Evolutionary conservation across 2,888 invertebrate genomes (phyloP).

Genomic region (Himalopsyche japonica): DNA sequence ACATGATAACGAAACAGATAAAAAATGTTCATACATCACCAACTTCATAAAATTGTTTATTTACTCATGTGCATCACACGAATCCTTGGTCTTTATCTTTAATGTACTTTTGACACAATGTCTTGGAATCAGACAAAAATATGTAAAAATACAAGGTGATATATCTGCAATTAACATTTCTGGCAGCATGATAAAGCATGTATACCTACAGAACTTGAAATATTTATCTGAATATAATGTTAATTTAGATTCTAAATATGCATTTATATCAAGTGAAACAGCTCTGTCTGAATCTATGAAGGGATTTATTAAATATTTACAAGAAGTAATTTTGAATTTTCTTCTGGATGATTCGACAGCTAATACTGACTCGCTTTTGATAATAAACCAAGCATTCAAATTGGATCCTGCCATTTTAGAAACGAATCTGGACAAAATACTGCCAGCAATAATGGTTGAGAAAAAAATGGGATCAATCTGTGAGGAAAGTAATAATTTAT

Average conservation of each 20-base stretch:
- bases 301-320: conserved; percentile 51
- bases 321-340: conserved; percentile 51
- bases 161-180: conserved; percentile 48
- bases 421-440: conserved; percentile 49
- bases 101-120: conserved; percentile 51
- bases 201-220: conserved; percentile 48
- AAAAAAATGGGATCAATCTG: conserved; percentile 45
- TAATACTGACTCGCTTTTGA: conserved; percentile 50
- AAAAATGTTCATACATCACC: conserved; percentile 47
- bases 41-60: conserved; percentile 53
- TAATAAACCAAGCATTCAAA: conserved; percentile 51
- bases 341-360: conserved; percentile 52
- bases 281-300: conserved; percentile 54
- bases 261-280: conserved; percentile 52
- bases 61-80: conserved; percentile 50
- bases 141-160: conserved; percentile 49
- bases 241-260: conserved; percentile 51
- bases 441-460: conserved; percentile 51
- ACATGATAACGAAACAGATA: conserved; percentile 46
- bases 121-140: conserved; percentile 51
- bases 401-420: conserved; percentile 55
- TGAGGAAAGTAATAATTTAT: conserved; percentile 43
- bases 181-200: conserved; percentile 40
- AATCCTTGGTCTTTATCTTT: conserved; percentile 53
- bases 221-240: conserved; percentile 50